These are phyloP conservation scores for Pseudomyrmex cubaensis DNA, from an alignment of 1,140 invertebrate genomes.

Conservation along the genomic window DNA sequence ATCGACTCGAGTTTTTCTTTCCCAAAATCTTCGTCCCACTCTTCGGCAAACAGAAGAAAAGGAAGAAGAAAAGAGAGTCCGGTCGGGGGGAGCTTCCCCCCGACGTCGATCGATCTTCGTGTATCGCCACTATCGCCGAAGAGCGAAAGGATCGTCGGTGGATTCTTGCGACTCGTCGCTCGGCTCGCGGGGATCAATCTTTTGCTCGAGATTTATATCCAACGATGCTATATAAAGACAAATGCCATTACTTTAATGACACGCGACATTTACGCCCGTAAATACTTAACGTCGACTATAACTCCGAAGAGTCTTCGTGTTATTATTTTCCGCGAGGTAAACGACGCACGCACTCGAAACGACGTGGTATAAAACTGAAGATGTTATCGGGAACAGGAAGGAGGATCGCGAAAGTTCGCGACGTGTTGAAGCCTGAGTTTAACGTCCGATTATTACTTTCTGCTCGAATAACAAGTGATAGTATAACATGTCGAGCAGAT, in stretches of 20 bases:
- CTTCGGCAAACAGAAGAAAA: conserved; percentile 29
- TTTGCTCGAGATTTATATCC: background rate
- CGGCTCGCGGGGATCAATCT: background rate
- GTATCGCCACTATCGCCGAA: background rate
- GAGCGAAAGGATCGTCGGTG: background rate
- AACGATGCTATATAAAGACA: background rate
- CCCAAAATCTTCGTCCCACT: background rate
- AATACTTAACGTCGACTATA: conserved; percentile 57
- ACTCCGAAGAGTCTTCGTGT: conserved; percentile 29
- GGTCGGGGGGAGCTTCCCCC: background rate
- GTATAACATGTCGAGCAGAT: background rate
- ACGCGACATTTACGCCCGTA: conserved; percentile 45
- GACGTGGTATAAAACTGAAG: conserved; percentile 7
- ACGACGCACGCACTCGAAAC: background rate
- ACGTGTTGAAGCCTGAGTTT: conserved; percentile 6
- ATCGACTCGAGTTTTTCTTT: conserved; percentile 9
- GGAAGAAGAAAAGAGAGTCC: background rate
- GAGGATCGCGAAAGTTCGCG: background rate
- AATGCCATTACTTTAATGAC: conserved; percentile 29
- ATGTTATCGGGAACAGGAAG: background rate
- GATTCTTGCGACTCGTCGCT: background rate
- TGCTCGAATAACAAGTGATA: conserved; percentile 29
- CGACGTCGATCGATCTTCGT: conserved; percentile 16
- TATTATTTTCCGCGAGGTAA: conserved; percentile 27
- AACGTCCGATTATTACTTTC: conserved; percentile 35